phyloP scores from a whole-genome alignment of 2,888 invertebrate species.

The Lepidonotus clava region DNA sequence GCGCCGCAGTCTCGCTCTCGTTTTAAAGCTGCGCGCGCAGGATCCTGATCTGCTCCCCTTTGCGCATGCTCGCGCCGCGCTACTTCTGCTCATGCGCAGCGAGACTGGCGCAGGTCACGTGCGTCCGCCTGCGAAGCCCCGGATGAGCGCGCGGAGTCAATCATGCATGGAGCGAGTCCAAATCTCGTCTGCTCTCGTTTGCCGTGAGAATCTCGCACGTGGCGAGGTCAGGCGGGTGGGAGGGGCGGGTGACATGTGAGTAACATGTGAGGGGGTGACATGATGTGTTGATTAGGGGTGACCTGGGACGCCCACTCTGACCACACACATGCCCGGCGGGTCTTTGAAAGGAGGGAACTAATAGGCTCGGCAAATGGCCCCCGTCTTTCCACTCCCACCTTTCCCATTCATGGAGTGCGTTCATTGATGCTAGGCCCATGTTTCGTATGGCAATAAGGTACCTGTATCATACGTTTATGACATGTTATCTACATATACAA shows the following conservation, averaged over 20 bases:
- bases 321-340: too few relatives aligned
- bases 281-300: neutral
- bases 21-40: slow-evolving; percentile 2
- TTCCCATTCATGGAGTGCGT: too few relatives aligned
- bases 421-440: too few relatives aligned
- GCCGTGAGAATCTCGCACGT: slow-evolving; percentile 22
- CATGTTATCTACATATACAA: too few relatives aligned
- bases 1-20: neutral
- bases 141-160: neutral
- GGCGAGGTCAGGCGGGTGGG: neutral
- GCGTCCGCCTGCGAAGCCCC: neutral
- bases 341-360: too few relatives aligned
- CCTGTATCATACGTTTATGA: too few relatives aligned
- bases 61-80: neutral
- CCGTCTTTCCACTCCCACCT: too few relatives aligned
- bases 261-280: slow-evolving; percentile 17
- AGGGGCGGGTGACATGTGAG: neutral
- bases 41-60: neutral
- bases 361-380: too few relatives aligned
- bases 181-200: neutral
- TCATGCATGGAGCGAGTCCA: neutral
- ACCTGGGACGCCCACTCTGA: too few relatives aligned
- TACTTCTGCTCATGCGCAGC: slow-evolving; percentile 12
- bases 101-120: slow-evolving; percentile 11
- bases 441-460: too few relatives aligned